Evolutionary conservation across 2,888 invertebrate genomes (phyloP), one percentile per base, ranked within the genome.

Genomic region (Plutella xylostella): DNA sequence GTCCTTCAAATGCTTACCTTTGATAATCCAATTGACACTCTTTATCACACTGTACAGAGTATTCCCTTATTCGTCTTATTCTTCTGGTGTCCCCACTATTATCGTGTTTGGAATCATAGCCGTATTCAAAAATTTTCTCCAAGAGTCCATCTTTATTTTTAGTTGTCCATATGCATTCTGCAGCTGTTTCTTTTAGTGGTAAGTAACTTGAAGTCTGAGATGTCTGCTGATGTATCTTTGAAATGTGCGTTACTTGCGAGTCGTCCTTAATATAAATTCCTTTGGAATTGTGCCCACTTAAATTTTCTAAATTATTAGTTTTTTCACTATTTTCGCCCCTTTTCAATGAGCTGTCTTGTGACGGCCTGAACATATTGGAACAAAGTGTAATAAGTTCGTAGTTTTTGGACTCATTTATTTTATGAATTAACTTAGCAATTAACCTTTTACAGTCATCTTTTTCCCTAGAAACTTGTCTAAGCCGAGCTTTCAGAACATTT

Each of bases 141-240:
- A 80, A 78, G 2, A 78, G 57, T 14, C 82, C 82, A 48, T 77
- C 58, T 57, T 72, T 74, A 50, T 80, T 76, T 61, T 80, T 79
- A 0, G 79, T 65, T 2, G 80, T 76, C 75, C 75, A 79, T 33
- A 78, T 65, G 46, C 55, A 72, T 57, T 80, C 77, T 25, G 77
- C 77, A n/a, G n/a, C n/a, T n/a, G n/a, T n/a, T n/a, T n/a, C n/a
- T n/a, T n/a, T n/a, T n/a, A n/a, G n/a, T n/a, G n/a, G n/a, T n/a
- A n/a, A n/a, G n/a, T n/a, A n/a, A n/a, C n/a, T n/a, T n/a, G n/a
- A n/a, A n/a, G n/a, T n/a, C n/a, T n/a, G n/a, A n/a, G n/a, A n/a
- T n/a, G n/a, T n/a, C n/a, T n/a, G n/a, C n/a, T n/a, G n/a, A n/a
- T n/a, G n/a, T n/a, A n/a, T n/a, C n/a, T n/a, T n/a, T n/a, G n/a